Evolutionary conservation across 1,140 invertebrate species (phyloP).

Genomic region (Gryon sp.): DNA sequence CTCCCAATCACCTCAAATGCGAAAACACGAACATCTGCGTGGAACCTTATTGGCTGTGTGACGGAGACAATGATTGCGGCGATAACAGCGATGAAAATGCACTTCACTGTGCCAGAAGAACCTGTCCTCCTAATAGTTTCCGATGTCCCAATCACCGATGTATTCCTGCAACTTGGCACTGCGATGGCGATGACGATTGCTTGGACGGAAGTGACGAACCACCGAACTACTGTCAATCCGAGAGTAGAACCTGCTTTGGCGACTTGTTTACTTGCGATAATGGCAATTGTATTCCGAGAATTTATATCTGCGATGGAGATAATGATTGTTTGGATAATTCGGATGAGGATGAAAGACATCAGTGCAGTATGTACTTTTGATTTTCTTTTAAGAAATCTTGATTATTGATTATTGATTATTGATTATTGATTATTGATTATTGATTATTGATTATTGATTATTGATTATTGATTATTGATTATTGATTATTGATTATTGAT

Average conservation of each 20-base stretch:
- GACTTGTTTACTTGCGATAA: slow-evolving; percentile 98
- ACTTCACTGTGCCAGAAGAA: slow-evolving; percentile 91
- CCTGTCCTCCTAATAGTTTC: slow-evolving; percentile 95
- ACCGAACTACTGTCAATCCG: slow-evolving; percentile 93
- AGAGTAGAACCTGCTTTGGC: slow-evolving; percentile 96
- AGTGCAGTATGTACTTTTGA: slow-evolving; percentile 87
- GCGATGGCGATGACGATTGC: slow-evolving; percentile 94
- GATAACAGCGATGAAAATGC: slow-evolving; percentile 97
- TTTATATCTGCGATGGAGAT: slow-evolving; percentile 98
- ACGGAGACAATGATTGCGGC: slow-evolving; percentile 96
- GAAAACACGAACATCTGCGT: slow-evolving; percentile 97
- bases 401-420: not conserved
- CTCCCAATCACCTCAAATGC: slow-evolving; percentile 92
- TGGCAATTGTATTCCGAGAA: slow-evolving; percentile 96
- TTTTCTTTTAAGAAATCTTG: not conserved
- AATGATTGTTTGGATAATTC: slow-evolving; percentile 96
- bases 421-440: not conserved
- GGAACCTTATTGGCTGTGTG: slow-evolving; percentile 96
- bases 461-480: too few relatives aligned
- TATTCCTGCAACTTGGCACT: slow-evolving; percentile 95
- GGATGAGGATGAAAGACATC: slow-evolving; percentile 93
- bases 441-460: too few relatives aligned
- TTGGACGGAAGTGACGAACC: slow-evolving; percentile 94
- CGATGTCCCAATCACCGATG: slow-evolving; percentile 92
- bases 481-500: too few relatives aligned